Conservation (phyloP, 2,888 invertebrate species). For the Cylloceria caligata region DNA sequence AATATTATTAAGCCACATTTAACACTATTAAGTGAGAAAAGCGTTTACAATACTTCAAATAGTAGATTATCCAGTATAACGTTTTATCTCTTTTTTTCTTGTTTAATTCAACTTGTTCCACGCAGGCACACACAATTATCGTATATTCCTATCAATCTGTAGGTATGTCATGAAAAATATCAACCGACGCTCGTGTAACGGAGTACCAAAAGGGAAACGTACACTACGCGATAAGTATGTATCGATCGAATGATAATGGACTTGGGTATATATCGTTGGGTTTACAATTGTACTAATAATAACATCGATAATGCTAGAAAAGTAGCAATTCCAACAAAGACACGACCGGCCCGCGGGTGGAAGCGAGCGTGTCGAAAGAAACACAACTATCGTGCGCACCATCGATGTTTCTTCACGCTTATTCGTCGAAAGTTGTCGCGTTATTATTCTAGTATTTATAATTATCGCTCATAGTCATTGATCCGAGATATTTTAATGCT, state of each 20-base stretch:
- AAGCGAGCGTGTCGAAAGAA: constrained; percentile 16
- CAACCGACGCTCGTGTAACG: neutral
- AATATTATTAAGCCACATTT: neutral
- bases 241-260: constrained; percentile 39
- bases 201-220: neutral
- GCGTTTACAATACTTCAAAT: neutral
- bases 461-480: neutral
- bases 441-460: neutral
- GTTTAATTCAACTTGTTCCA: neutral
- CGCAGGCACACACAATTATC: neutral
- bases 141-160: constrained; percentile 6
- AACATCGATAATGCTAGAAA: constrained; percentile 61
- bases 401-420: constrained; percentile 26
- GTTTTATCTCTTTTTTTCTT: neutral
- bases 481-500: neutral
- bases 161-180: constrained; percentile 7
- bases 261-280: constrained; percentile 9
- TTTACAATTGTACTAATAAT: constrained; percentile 34
- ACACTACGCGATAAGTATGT: neutral
- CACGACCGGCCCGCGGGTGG: constrained; percentile 10
- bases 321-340: constrained; percentile 37
- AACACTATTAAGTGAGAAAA: neutral
- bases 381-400: constrained; percentile 14
- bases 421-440: neutral
- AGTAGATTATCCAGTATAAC: neutral